These are phyloP conservation scores for Rhadinocentrus ornatus DNA, from an alignment of 2,797 vertebrate species.

Conservation along the genomic window DNA sequence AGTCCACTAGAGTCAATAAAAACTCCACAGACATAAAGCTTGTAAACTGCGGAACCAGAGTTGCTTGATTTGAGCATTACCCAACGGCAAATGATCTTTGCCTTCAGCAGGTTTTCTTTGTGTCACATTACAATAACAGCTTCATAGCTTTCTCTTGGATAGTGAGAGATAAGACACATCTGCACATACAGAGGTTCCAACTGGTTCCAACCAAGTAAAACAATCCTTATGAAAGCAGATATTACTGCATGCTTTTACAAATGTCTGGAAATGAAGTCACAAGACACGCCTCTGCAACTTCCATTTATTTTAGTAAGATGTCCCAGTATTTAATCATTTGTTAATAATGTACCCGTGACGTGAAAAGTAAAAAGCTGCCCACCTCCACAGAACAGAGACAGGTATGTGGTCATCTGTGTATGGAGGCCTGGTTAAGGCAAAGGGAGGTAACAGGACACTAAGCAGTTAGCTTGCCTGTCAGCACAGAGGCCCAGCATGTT, in stretches of 20 bases:
- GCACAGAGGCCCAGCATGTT: conserved; percentile 48
- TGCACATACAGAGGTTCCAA: neutral
- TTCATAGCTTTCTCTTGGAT: conserved; percentile 60
- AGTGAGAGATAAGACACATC: conserved; percentile 30
- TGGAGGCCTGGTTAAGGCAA: conserved; percentile 21
- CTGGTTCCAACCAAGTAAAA: neutral
- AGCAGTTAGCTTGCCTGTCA: conserved; percentile 52
- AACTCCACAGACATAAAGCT: neutral
- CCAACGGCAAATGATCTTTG: conserved; percentile 1
- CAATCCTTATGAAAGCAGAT: neutral
- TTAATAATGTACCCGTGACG: neutral
- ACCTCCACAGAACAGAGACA: neutral
- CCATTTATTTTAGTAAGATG: neutral
- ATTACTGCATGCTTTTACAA: neutral
- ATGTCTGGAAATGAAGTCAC: conserved; percentile 10
- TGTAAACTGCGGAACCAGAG: neutral
- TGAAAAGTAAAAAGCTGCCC: neutral
- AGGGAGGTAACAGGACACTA: conserved; percentile 58
- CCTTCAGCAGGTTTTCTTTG: conserved; percentile 24
- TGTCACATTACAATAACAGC: conserved; percentile 40
- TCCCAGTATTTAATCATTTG: neutral
- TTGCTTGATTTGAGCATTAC: conserved; percentile 13
- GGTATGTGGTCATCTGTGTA: conserved; percentile 19
- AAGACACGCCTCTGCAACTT: neutral
- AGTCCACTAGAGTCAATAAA: neutral